Evolutionary conservation across 2,888 invertebrate species (phyloP).

Genomic region (Charanyca ferruginea): DNA sequence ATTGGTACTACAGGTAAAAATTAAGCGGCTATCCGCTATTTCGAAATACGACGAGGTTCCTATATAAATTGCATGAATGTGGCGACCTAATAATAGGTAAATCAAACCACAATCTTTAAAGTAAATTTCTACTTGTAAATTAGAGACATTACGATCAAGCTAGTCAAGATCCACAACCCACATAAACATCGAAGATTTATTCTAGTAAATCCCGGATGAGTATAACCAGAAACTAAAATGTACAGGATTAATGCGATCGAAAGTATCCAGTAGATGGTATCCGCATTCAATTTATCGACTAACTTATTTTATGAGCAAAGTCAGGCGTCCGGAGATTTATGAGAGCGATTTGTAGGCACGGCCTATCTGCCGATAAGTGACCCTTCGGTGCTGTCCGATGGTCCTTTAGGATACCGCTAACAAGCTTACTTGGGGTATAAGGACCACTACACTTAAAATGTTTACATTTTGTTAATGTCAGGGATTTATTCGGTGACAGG

Average conservation of each 20-base stretch:
- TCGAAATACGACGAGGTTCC: too few species aligned
- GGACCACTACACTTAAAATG: conserved; percentile 45
- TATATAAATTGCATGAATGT: neutral
- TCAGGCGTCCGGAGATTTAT: conserved; percentile 67
- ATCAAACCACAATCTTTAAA: neutral
- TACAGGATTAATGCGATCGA: conserved; percentile 39
- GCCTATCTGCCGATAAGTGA: conserved; percentile 58
- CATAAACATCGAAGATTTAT: conserved; percentile 10
- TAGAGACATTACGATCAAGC: neutral
- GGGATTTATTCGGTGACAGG: conserved; percentile 36
- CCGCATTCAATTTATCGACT: conserved; percentile 73
- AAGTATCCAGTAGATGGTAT: conserved; percentile 63
- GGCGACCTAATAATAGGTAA: neutral
- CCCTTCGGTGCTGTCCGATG: conserved; percentile 41
- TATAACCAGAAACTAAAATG: conserved; percentile 41
- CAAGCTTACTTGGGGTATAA: conserved; percentile 45
- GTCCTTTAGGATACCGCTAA: conserved; percentile 48
- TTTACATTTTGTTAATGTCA: conserved; percentile 42
- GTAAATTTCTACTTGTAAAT: neutral
- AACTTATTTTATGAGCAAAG: conserved; percentile 70
- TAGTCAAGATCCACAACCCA: neutral
- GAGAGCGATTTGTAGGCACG: conserved; percentile 55
- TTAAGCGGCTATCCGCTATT: too few species aligned
- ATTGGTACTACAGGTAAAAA: too few species aligned
- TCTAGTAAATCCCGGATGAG: conserved; percentile 17